Conservation (phyloP, 1,140 invertebrate genomes). For the Zaprionus vittiger region DNA sequence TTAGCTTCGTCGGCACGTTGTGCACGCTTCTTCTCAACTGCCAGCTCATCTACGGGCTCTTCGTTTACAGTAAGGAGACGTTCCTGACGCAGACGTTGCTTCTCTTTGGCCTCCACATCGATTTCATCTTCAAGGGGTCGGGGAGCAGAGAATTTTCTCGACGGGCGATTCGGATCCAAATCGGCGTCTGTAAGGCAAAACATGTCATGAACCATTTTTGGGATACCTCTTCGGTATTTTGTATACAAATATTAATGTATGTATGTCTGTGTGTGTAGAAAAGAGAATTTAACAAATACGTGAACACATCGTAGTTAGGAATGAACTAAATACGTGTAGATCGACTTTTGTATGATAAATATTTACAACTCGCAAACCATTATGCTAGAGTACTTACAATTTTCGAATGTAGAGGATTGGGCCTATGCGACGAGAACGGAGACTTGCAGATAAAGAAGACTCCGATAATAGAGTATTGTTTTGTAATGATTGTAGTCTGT, state of each 20-base stretch:
- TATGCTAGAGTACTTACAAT: conserved; percentile 56
- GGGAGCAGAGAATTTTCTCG: conserved; percentile 87
- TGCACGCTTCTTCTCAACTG: conserved; percentile 86
- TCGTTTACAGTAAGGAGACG: conserved; percentile 84
- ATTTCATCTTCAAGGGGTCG: conserved; percentile 86
- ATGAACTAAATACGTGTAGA: conserved; percentile 12
- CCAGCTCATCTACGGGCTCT: conserved; percentile 84
- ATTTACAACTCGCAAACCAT: conserved; percentile 12
- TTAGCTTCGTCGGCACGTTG: conserved; percentile 87
- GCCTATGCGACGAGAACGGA: conserved; percentile 56
- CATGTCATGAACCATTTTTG: conserved; percentile 33
- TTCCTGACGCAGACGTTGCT: conserved; percentile 85
- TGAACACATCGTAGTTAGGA: conserved; percentile 18
- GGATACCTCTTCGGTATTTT: not conserved
- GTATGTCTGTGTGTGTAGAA: conserved; percentile 17
- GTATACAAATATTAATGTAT: conserved; percentile 7
- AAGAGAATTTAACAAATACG: conserved; percentile 10
- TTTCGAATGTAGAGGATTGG: conserved; percentile 16
- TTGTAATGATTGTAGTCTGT: conserved; percentile 23
- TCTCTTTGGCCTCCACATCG: conserved; percentile 85
- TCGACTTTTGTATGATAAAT: conserved; percentile 26
- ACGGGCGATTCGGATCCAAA: conserved; percentile 87
- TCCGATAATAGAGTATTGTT: conserved; percentile 62
- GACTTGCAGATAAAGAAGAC: conserved; percentile 71
- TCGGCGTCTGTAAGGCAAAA: conserved; percentile 80